A percentile compares a stretch with the other conserved stretches of the same genome.
Evolutionary conservation across 1,140 invertebrate species (phyloP).

Genomic region (Trissolcus basalis): DNA sequence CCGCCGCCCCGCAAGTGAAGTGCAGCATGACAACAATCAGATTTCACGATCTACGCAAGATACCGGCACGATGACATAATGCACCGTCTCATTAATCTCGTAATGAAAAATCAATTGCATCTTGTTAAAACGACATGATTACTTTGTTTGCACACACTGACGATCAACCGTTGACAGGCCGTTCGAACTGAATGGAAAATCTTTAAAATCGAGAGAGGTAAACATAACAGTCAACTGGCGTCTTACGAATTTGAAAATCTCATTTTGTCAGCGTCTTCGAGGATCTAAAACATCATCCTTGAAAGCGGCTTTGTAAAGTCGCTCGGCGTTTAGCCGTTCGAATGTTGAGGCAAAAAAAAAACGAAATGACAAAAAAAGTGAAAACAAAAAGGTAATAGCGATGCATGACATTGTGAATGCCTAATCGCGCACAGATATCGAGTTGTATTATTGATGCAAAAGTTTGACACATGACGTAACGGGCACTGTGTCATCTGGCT

Average conservation of each 20-base stretch:
- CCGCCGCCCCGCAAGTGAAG: constrained; percentile 2
- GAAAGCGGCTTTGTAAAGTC: too few relatives aligned
- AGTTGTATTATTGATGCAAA: not conserved
- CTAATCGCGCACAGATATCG: not conserved
- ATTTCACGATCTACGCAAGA: constrained; percentile 5
- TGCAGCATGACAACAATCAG: not conserved
- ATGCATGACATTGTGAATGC: not conserved
- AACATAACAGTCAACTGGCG: too few relatives aligned
- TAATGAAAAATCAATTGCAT: constrained; percentile 33
- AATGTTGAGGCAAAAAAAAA: too few relatives aligned
- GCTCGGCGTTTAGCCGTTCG: too few relatives aligned
- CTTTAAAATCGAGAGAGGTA: too few relatives aligned
- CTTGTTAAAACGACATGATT: constrained; percentile 7
- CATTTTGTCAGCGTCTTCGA: too few relatives aligned
- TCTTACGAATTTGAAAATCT: too few relatives aligned
- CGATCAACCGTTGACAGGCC: too few relatives aligned
- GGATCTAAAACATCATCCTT: too few relatives aligned
- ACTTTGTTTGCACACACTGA: too few relatives aligned
- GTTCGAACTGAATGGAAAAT: too few relatives aligned
- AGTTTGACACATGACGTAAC: constrained; percentile 13
- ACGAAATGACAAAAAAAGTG: too few relatives aligned
- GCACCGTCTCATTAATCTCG: constrained; percentile 14
- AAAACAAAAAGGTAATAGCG: not conserved
- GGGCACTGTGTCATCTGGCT: not conserved
- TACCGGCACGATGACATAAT: constrained; percentile 31